phyloP scores from a whole-genome alignment of 2,797 vertebrate genomes.

The Prunella strophiata region DNA sequence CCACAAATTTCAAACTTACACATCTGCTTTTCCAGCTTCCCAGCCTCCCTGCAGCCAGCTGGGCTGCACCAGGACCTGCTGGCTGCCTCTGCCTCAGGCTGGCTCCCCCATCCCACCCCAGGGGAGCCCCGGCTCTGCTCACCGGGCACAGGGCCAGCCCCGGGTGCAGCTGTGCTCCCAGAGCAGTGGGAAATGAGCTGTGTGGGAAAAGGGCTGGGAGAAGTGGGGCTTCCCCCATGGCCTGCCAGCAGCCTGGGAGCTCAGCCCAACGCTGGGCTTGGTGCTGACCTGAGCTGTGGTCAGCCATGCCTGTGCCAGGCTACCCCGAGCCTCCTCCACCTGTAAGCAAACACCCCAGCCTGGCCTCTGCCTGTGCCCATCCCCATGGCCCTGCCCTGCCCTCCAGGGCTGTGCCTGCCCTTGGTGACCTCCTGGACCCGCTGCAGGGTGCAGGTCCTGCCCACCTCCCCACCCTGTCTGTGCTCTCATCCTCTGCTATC shows the following conservation, averaged over 20 bases:
- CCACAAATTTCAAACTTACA: neutral
- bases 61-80: neutral
- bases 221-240: neutral
- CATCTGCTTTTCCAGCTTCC: neutral
- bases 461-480: neutral
- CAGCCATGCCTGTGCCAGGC: neutral
- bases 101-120: neutral
- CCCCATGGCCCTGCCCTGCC: neutral
- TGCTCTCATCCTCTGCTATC: neutral
- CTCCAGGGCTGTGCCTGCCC: neutral
- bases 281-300: neutral
- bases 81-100: neutral
- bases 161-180: neutral
- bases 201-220: neutral
- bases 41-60: neutral
- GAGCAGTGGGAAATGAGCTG: neutral
- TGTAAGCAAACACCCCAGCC: neutral
- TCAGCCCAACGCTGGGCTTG: accelerated
- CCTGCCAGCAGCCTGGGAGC: neutral
- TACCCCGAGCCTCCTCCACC: neutral
- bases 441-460: neutral
- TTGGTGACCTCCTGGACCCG: accelerated
- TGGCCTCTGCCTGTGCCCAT: neutral
- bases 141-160: neutral
- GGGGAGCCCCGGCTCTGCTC: neutral